phyloP scores from a whole-genome alignment of 2,797 vertebrate species.

The Tauraco hartlaubi region DNA sequence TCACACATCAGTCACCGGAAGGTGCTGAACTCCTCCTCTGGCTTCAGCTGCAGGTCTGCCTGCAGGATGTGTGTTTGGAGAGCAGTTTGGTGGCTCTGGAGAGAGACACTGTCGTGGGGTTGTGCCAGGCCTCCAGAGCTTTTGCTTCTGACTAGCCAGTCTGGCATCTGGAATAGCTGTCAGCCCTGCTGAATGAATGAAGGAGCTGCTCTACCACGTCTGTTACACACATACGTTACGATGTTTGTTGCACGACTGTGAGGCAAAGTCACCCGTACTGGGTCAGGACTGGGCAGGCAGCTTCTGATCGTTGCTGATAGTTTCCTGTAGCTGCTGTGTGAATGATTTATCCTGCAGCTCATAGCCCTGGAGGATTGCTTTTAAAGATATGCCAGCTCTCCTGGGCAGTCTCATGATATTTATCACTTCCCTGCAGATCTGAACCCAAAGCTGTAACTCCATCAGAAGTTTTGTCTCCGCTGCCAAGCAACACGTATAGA shows the following conservation, averaged over 20 bases:
- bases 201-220: background rate
- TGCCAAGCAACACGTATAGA: background rate
- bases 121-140: background rate
- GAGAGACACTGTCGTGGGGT: background rate
- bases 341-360: background rate
- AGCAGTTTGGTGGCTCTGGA: background rate
- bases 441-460: background rate
- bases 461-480: background rate
- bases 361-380: background rate
- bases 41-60: background rate
- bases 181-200: background rate
- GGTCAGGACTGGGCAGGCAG: background rate
- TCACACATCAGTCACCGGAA: rapidly evolving
- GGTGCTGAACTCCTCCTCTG: background rate
- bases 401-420: background rate
- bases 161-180: background rate
- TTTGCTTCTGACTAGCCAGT: background rate
- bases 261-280: background rate
- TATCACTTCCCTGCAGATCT: background rate
- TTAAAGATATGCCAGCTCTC: background rate
- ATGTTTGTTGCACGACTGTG: background rate
- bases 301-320: rapidly evolving
- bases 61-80: background rate
- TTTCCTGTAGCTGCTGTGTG: background rate
- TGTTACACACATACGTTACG: background rate